Percentiles rank a stretch among this genome's conserved stretches.
Conservation (phyloP, 1,140 invertebrate genomes). For the Parapsyche elsis region DNA sequence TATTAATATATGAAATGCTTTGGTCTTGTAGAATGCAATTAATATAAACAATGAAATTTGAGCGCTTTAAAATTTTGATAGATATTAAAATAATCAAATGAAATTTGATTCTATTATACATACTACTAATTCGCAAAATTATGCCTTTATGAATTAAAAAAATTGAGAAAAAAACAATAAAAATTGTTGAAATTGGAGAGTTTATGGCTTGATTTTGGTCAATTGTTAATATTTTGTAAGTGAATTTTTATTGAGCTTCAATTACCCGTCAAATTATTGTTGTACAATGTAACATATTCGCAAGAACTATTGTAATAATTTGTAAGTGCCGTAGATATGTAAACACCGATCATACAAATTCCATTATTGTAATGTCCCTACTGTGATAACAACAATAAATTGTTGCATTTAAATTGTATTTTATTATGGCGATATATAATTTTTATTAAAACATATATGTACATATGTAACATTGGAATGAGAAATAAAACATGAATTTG, state of each 20-base stretch:
- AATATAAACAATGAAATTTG: neutral
- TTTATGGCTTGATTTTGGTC: slow-evolving; percentile 35
- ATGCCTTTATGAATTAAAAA: slow-evolving; percentile 21
- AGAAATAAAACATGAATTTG: too few species aligned
- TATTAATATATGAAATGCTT: neutral
- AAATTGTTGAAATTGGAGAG: slow-evolving; percentile 29
- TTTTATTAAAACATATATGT: too few species aligned
- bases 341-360: slow-evolving; percentile 20
- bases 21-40: neutral
- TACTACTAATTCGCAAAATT: neutral
- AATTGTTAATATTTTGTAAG: slow-evolving; percentile 45
- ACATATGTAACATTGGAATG: too few species aligned
- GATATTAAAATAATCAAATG: neutral
- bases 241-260: slow-evolving; percentile 42
- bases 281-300: slow-evolving; percentile 23
- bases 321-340: slow-evolving; percentile 34
- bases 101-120: neutral
- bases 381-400: slow-evolving; percentile 46
- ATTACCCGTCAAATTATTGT: slow-evolving; percentile 45
- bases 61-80: slow-evolving; percentile 5
- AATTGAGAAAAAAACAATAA: slow-evolving; percentile 28
- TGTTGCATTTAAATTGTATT: neutral
- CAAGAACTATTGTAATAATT: neutral
- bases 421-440: neutral
- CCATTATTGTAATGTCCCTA: slow-evolving; percentile 45